Percentiles rank a stretch among this genome's conserved stretches.
Conservation (phyloP, 2,888 invertebrate genomes). For the Pseudococcus viburni region DNA sequence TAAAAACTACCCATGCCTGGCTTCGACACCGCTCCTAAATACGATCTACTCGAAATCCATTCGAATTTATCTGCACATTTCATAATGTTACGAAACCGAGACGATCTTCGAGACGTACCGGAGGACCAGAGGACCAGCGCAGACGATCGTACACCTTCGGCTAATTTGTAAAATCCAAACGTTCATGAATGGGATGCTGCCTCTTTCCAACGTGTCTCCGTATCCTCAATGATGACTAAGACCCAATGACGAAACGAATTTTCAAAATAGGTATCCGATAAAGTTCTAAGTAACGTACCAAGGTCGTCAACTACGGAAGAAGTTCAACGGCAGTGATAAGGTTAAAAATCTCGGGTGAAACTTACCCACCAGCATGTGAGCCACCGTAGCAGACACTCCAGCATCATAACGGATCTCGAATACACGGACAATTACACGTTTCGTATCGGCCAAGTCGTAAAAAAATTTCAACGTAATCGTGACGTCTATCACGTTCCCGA, state of each 20-base stretch:
- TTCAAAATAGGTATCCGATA: constrained; percentile 37
- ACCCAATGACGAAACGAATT: neutral
- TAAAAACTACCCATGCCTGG: constrained; percentile 6
- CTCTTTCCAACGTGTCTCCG: neutral
- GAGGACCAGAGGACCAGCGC: neutral
- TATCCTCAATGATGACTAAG: constrained; percentile 11
- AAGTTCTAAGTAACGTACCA: constrained; percentile 23
- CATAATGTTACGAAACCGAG: constrained; percentile 42
- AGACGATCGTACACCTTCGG: constrained; percentile 17
- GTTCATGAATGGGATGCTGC: constrained; percentile 18
- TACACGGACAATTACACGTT: neutral
- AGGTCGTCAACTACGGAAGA: constrained; percentile 32
- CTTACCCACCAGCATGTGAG: neutral
- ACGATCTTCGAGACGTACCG: neutral
- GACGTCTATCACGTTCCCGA: constrained; percentile 25
- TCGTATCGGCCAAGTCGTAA: neutral
- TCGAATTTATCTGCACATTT: neutral
- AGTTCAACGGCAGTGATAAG: constrained; percentile 51
- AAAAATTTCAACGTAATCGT: constrained; percentile 19
- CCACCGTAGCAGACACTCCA: neutral
- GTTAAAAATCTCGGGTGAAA: constrained; percentile 35
- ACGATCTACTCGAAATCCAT: neutral
- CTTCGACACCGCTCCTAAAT: no score
- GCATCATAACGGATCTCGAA: neutral
- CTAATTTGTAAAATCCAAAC: constrained; percentile 8